phyloP scores from a whole-genome alignment of 2,888 invertebrate genomes.

The Heliconius sara region DNA sequence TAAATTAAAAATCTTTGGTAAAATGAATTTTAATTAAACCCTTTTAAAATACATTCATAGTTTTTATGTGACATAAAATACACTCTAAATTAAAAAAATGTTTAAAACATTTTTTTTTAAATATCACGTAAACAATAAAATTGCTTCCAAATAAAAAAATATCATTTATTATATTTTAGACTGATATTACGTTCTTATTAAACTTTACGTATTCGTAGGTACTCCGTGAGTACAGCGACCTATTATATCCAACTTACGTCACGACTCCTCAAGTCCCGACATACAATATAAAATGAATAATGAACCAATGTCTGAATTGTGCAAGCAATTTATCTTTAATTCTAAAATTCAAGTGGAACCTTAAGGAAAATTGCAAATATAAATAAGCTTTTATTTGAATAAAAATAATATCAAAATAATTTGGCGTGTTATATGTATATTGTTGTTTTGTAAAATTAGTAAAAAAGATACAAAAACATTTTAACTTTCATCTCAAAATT shows the following conservation, averaged over 20 bases:
- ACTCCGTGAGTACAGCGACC: slow-evolving; percentile 18
- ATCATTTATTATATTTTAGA: not conserved
- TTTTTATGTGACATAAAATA: not conserved
- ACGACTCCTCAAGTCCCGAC: slow-evolving; percentile 24
- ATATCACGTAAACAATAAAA: not conserved
- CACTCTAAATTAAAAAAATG: too few relatives aligned
- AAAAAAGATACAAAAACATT: too few relatives aligned
- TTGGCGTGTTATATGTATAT: too few relatives aligned
- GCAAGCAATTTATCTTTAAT: slow-evolving; percentile 26
- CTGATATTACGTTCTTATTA: not conserved
- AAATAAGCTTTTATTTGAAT: not conserved
- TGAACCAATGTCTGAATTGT: slow-evolving; percentile 17
- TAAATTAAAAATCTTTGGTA: not conserved
- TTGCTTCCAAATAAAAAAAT: not conserved
- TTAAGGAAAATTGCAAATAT: not conserved
- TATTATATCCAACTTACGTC: slow-evolving; percentile 18
- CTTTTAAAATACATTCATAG: not conserved
- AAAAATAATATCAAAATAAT: not conserved
- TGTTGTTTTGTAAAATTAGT: too few relatives aligned
- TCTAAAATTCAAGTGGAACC: slow-evolving; percentile 14
- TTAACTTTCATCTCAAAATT: too few relatives aligned
- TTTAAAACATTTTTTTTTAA: too few relatives aligned
- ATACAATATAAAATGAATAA: slow-evolving; percentile 31
- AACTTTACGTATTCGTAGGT: not conserved
- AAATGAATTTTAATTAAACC: too few relatives aligned